Base-by-base conservation (phyloP, 2,113 vertebrate species). In the Trematocara stigmaticum region DNA sequence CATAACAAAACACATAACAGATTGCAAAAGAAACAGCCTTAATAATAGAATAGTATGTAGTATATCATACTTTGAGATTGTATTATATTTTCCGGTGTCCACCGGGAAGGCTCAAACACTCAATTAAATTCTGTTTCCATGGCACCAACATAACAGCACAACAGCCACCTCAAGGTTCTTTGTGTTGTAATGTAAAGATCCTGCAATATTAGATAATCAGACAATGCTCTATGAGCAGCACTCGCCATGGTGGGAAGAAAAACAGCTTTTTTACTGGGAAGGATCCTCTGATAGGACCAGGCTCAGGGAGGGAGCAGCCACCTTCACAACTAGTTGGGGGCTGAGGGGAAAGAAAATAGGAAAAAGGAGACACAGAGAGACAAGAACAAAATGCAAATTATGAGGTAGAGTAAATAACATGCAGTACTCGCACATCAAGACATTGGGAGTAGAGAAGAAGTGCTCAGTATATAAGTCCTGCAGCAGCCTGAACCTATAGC, bases 141-240 rank as follows among this genome's bases (percentile, higher is more conserved):
- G 10, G 20, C 53, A 23, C 5, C 9, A 52, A 55, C 1, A 51
- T n/a, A n/a, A 51, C 2, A 0, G 3, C 52, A 53, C 9, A 10
- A 20, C 51, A 53, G 51, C 51, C n/a, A 20, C n/a, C 51, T 53
- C 51, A 53, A 53, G 0, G 0, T 20, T 2, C 5, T 53, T 53
- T 53, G 51, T 53, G n/a, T 53, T 53, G 51, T 53, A 53, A 20
- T n/a, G 18, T 0, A 53, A 20, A 53, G n/a, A 53, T 51, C 9
- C 51, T 20, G 9, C 9, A 53, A 53, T 53, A 0, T 53, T 20
- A 53, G 51, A 53, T 53, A 20, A 10, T 20, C 1, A 6, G 2
- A 53, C 51, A 10, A 6, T 53, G 0, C 51, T 20, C 0, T 53
- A 2, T 53, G 51, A 6, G 51, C 18, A 20, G 18, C 18, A 5